A percentile compares a stretch with the other conserved stretches of the same genome.
phyloP scores from a whole-genome alignment of 2,888 invertebrate genomes.

The Asteroscopus sphinx region DNA sequence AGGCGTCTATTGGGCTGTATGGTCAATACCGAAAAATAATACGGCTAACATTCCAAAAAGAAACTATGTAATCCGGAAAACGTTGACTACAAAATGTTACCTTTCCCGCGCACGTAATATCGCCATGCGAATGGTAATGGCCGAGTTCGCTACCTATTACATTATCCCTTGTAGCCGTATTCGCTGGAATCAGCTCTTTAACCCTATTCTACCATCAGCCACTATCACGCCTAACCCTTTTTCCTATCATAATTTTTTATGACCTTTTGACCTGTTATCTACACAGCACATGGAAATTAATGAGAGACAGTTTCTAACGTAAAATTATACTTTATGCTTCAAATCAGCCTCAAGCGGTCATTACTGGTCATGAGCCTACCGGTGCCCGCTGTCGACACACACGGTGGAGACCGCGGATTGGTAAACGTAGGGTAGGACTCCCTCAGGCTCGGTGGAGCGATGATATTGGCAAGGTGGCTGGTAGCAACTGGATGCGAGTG shows the following conservation, averaged over 20 bases:
- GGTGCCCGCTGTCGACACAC: no score
- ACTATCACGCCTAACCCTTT: slow-evolving; percentile 15
- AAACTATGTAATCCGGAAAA: no score
- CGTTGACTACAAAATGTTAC: not conserved
- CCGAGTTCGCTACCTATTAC: slow-evolving; percentile 3
- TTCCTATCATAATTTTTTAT: slow-evolving; percentile 36
- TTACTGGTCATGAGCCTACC: no score
- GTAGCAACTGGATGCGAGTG: no score
- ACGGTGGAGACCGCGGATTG: no score
- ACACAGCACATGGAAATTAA: slow-evolving; percentile 14
- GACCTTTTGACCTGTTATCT: slow-evolving; percentile 35
- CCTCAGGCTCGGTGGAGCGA: no score
- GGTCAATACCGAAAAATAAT: no score
- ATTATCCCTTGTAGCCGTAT: slow-evolving; percentile 10
- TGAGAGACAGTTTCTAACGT: not conserved
- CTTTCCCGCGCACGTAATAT: not conserved
- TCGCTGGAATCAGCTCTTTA: slow-evolving; percentile 9
- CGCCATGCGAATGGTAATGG: not conserved
- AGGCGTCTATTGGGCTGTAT: no score
- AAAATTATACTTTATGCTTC: slow-evolving; percentile 5
- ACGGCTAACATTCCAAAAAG: no score
- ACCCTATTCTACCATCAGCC: slow-evolving; percentile 2
- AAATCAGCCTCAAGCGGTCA: no score
- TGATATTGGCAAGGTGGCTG: no score
- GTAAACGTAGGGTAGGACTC: no score